These are phyloP conservation scores for Leptopilina drosophilae DNA, from an alignment of 2,888 invertebrate genomes.

Conservation along the genomic window DNA sequence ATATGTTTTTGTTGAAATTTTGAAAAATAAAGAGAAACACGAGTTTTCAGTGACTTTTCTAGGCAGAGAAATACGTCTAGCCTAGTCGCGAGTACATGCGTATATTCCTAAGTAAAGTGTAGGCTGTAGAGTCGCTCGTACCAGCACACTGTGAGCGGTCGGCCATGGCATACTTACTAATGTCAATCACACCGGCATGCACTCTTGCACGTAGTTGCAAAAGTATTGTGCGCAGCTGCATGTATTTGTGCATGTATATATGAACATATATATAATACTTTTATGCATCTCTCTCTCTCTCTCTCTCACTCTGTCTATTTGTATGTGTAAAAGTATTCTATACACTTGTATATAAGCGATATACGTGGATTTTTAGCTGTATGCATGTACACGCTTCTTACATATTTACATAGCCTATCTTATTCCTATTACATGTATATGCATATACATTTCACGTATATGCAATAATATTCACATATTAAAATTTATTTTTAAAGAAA, in stretches of 20 bases:
- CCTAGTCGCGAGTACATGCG: constrained; percentile 57
- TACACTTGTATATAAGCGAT: background rate
- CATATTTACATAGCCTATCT: constrained; percentile 8
- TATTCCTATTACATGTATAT: background rate
- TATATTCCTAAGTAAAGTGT: constrained; percentile 65
- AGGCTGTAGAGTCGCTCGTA: constrained; percentile 69
- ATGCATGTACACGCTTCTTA: constrained; percentile 21
- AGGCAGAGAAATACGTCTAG: constrained; percentile 46
- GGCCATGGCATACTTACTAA: constrained; percentile 77
- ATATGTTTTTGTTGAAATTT: too few species aligned
- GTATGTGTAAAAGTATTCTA: background rate
- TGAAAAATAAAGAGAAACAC: background rate
- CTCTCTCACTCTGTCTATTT: too few species aligned
- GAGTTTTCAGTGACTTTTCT: constrained; percentile 53
- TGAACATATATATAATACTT: background rate
- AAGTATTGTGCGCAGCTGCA: constrained; percentile 17
- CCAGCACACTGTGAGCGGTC: constrained; percentile 73
- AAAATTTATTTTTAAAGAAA: background rate
- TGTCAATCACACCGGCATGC: constrained; percentile 76
- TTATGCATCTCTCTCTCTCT: background rate
- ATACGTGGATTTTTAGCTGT: background rate
- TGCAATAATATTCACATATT: background rate
- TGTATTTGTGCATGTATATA: background rate
- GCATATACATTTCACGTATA: background rate
- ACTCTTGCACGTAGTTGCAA: constrained; percentile 58